These are phyloP conservation scores for Umimayanthus kanabou DNA, from an alignment of 92 coral and sea anemone species.

Conservation along the genomic window DNA sequence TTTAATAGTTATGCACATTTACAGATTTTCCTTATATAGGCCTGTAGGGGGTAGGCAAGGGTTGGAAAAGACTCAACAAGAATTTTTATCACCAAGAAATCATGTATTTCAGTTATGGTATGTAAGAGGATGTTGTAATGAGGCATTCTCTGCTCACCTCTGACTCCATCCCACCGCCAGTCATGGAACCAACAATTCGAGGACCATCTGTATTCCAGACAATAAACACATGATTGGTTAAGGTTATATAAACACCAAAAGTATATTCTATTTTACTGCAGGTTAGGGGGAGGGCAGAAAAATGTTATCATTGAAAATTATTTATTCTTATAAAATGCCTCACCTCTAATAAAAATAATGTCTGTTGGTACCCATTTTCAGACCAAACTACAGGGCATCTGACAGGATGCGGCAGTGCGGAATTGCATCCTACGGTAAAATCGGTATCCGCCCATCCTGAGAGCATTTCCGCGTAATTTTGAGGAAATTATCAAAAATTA, in stretches of 20 bases:
- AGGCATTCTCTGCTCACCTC: slow-evolving; percentile 60
- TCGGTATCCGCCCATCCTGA: too few relatives aligned
- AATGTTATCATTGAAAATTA: neutral
- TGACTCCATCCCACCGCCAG: slow-evolving; percentile 57
- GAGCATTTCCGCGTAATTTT: too few relatives aligned
- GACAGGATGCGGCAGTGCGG: too few relatives aligned
- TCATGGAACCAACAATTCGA: slow-evolving; percentile 93
- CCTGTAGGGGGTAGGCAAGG: neutral
- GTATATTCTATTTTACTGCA: neutral
- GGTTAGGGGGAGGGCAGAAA: neutral
- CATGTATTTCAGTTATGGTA: neutral
- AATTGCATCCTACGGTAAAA: too few relatives aligned
- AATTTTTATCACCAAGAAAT: neutral
- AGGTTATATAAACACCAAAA: neutral
- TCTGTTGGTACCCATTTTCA: too few relatives aligned
- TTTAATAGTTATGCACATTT: too few relatives aligned
- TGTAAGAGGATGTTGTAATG: neutral
- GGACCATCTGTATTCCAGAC: slow-evolving; percentile 63
- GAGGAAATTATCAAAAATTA: too few relatives aligned
- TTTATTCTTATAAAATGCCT: too few relatives aligned
- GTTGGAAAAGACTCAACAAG: too few relatives aligned
- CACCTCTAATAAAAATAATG: too few relatives aligned
- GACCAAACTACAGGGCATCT: too few relatives aligned
- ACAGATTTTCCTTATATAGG: neutral
- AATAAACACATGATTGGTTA: neutral